phyloP scores from a whole-genome alignment of 2,797 vertebrate species.

The Lophotriccus pileatus region DNA sequence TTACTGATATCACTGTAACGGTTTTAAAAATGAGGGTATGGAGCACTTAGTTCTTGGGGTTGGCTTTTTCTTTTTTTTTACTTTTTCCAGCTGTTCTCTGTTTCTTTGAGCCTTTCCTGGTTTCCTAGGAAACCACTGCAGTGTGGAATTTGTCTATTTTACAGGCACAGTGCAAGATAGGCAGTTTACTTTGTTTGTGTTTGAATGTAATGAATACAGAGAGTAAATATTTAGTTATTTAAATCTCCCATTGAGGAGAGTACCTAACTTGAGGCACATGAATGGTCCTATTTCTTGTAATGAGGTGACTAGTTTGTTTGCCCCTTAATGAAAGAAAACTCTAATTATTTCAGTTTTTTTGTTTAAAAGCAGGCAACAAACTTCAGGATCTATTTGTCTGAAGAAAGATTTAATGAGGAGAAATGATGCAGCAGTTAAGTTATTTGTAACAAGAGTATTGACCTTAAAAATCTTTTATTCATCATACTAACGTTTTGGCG shows the following conservation, averaged over 20 bases:
- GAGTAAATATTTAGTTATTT: conserved; percentile 29
- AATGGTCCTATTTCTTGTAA: not conserved
- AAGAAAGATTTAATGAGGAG: not conserved
- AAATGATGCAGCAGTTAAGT: not conserved
- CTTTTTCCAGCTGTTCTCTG: not conserved
- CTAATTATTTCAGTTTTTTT: not conserved
- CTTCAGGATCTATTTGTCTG: not conserved
- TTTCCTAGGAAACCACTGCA: conserved; percentile 19
- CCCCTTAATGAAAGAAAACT: not conserved
- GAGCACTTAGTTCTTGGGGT: not conserved
- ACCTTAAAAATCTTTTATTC: not conserved
- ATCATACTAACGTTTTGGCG: not conserved
- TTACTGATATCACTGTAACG: not conserved
- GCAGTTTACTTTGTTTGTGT: not conserved
- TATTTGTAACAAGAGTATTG: not conserved
- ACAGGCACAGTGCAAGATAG: not conserved
- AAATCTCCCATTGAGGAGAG: not conserved
- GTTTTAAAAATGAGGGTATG: not conserved
- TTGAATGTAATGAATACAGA: not conserved
- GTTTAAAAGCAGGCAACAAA: not conserved
- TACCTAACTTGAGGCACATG: not conserved
- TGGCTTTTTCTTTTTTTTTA: not conserved
- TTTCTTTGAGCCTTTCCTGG: not conserved
- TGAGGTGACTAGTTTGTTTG: not conserved
- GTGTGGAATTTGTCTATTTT: not conserved